Evolutionary conservation across 2,113 vertebrate genomes (phyloP), one percentile per base, ranked within the genome.

Genomic region (Pandion haliaetus): DNA sequence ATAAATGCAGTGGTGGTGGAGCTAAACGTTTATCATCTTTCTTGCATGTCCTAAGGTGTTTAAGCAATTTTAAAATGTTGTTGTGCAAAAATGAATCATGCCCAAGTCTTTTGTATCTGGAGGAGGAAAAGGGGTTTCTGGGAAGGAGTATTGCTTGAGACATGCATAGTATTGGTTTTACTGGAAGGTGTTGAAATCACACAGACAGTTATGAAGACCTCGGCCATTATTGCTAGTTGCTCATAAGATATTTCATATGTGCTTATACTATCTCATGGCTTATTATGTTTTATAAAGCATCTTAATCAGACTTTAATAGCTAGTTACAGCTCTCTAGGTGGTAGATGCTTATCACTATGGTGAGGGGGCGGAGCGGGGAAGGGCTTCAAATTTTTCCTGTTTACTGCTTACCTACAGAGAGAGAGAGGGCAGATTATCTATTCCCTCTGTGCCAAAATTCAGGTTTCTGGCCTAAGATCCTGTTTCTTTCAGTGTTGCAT

Each of bases 311-410:
- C 62, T 36, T 65, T 95, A 95, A 82, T 94, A 85, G 73, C 59
- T 93, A 96, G 74, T 76, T 95, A 38, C 62, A 94, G 73, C 94
- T 93, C 91, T 80, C 74, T 77, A 91, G 69, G 86, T 95, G 93
- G 88, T 94, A 94, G 93, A 91, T 95, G 50, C 45, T 71, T 96
- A 93, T 95, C 84, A 13, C 45, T 24, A 38, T 42, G 25, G 16
- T 74, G 86, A 83, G 45, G 72, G 78, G 86, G 88, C 8, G 47
- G 76, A 81, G 25, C 6, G 72, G 82, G 82, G 82, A 93, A 78
- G 78, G 66, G 76, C 57, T 83, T 63, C 12, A 45, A 98, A 98
- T 98, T 98, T 88, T 77, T 61, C n/a, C 54, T 88, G 6, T 20
- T 71, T 83, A 87, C 47, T 17, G 4, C 69, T 80, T 91, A 21